A percentile compares a stretch with the other conserved stretches of the same genome.
phyloP scores from a whole-genome alignment of 2,888 invertebrate species.

The Trissolcus japonicus region DNA sequence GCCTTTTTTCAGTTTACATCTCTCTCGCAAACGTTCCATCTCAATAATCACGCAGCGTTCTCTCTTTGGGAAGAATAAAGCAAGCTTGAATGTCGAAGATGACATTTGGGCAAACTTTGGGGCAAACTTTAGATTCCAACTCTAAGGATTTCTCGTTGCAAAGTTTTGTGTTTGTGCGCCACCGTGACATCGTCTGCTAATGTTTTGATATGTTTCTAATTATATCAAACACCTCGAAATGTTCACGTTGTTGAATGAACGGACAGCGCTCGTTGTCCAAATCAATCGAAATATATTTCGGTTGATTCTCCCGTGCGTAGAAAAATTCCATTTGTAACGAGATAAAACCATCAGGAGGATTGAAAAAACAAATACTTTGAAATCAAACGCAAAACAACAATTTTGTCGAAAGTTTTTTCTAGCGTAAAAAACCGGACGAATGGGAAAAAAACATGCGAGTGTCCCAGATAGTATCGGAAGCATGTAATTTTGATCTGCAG shows the following conservation, averaged over 20 bases:
- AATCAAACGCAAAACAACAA: background rate
- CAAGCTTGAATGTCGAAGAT: slow-evolving; percentile 29
- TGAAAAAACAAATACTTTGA: background rate
- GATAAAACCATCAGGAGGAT: background rate
- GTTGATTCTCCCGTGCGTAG: background rate
- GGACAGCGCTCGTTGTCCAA: no score
- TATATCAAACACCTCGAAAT: background rate
- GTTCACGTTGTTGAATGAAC: no score
- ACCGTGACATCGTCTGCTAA: slow-evolving; percentile 6
- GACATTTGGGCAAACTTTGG: slow-evolving; percentile 42
- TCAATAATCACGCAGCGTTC: slow-evolving; percentile 40
- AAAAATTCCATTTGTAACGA: background rate
- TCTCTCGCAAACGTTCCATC: slow-evolving; percentile 3
- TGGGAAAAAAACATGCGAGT: no score
- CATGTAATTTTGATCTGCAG: no score
- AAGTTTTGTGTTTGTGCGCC: background rate
- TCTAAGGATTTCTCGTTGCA: background rate
- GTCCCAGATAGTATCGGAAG: no score
- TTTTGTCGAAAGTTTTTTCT: no score
- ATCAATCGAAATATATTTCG: no score
- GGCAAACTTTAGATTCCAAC: slow-evolving; percentile 13
- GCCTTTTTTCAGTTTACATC: background rate
- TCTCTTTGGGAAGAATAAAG: slow-evolving; percentile 38
- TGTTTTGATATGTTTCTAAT: slow-evolving; percentile 32
- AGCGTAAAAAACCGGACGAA: no score